A percentile compares a stretch with the other conserved stretches of the same genome.
Evolutionary conservation across 64 coral and sea anemone species (phyloP).

Genomic region (Exaiptasia diaphana): DNA sequence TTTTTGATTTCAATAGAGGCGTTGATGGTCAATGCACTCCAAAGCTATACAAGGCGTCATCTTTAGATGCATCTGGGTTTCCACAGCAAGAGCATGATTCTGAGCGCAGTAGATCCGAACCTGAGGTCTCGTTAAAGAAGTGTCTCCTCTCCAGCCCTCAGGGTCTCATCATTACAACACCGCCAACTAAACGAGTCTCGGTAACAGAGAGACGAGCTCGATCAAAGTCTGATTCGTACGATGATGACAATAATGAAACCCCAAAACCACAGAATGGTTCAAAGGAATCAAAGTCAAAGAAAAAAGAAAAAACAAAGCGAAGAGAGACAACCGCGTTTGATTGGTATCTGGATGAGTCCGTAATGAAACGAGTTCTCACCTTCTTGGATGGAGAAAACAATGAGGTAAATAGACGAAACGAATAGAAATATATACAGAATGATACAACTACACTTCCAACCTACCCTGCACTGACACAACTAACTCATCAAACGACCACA

Average conservation of each 20-base stretch:
- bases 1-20: too few relatives aligned
- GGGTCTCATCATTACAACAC: conserved; percentile 1
- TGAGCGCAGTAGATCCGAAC: background rate
- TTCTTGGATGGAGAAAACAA: too few relatives aligned
- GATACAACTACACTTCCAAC: too few relatives aligned
- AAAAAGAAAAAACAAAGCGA: background rate
- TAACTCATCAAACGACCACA: background rate
- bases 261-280: background rate
- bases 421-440: background rate
- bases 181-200: background rate
- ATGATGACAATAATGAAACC: background rate
- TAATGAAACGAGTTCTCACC: background rate
- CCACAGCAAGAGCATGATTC: too few relatives aligned
- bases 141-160: background rate
- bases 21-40: too few relatives aligned
- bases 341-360: background rate
- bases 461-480: too few relatives aligned
- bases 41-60: too few relatives aligned
- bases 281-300: background rate
- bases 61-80: too few relatives aligned
- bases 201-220: background rate
- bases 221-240: background rate
- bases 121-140: background rate
- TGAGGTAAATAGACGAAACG: too few relatives aligned
- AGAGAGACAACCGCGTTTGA: background rate